Evolutionary conservation across 2,888 invertebrate species (phyloP).

Genomic region (Dendrolimus houi): DNA sequence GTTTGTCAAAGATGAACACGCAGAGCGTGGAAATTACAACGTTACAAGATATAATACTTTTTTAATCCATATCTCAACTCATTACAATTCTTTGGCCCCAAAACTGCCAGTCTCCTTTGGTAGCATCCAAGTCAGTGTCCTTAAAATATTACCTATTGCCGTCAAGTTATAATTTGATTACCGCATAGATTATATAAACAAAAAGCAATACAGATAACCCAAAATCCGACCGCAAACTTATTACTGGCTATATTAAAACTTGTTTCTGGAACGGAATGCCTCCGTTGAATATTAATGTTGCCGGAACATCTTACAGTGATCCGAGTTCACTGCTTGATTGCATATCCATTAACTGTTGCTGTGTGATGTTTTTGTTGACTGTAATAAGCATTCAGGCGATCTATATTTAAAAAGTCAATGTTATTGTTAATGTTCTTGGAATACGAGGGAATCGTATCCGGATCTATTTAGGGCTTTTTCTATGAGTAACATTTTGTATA

Average conservation of each 20-base stretch:
- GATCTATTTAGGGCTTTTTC: background rate
- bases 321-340: slow-evolving; percentile 10
- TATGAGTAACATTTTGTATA: background rate
- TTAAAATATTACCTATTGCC: too few relatives aligned
- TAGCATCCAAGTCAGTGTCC: too few relatives aligned
- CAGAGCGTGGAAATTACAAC: too few relatives aligned
- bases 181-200: too few relatives aligned
- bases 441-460: background rate
- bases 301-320: slow-evolving; percentile 1
- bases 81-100: too few relatives aligned
- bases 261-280: slow-evolving; percentile 2
- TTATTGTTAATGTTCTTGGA: background rate
- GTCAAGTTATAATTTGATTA: too few relatives aligned
- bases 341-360: slow-evolving; percentile 5
- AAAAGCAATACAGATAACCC: too few relatives aligned
- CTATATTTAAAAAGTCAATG: background rate
- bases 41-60: too few relatives aligned
- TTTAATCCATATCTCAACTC: too few relatives aligned
- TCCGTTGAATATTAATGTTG: slow-evolving; percentile 9
- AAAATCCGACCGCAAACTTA: background rate
- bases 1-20: too few relatives aligned
- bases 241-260: slow-evolving; percentile 4
- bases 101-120: too few relatives aligned
- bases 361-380: background rate
- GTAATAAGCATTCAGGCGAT: background rate